Percentiles rank a stretch among this genome's conserved stretches.
Conservation (phyloP, 2,797 vertebrate species). For the Salarias fasciatus region DNA sequence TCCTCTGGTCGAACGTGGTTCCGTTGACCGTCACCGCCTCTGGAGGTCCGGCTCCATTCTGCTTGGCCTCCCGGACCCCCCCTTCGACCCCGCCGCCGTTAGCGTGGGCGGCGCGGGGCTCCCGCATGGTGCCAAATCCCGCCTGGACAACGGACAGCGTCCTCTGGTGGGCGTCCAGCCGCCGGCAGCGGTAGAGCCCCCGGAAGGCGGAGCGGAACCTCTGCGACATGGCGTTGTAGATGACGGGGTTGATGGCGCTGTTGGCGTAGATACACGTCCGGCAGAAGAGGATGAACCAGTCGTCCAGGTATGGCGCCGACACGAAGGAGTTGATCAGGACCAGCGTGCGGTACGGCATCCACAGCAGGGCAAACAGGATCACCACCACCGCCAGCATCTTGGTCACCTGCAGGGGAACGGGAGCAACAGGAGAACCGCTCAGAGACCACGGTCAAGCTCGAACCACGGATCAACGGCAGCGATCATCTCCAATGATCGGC, state of each 20-base stretch:
- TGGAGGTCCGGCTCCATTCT: slow-evolving; percentile 32
- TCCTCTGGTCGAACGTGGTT: slow-evolving; percentile 11
- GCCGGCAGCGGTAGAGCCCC: slow-evolving; percentile 80
- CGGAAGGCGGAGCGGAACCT: slow-evolving; percentile 85
- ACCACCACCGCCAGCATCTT: slow-evolving; percentile 87
- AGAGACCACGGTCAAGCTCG: no score
- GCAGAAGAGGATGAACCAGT: slow-evolving; percentile 87
- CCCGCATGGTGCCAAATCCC: slow-evolving; percentile 59
- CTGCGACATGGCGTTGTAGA: slow-evolving; percentile 88
- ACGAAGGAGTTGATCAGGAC: slow-evolving; percentile 87
- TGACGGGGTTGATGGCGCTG: slow-evolving; percentile 87
- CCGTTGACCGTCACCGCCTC: slow-evolving; percentile 22
- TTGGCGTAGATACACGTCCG: slow-evolving; percentile 85
- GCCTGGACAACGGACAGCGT: slow-evolving; percentile 64
- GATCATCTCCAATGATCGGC: no score
- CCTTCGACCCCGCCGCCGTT: slow-evolving; percentile 53
- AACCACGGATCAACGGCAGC: no score
- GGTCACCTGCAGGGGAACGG: slow-evolving; percentile 79
- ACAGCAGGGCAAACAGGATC: slow-evolving; percentile 84
- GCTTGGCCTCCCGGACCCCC: slow-evolving; percentile 34
- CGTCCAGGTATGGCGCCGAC: slow-evolving; percentile 80
- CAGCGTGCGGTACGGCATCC: slow-evolving; percentile 86
- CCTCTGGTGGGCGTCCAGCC: slow-evolving; percentile 54
- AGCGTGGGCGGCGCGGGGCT: slow-evolving; percentile 32
- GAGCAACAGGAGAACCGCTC: neutral